Evolutionary conservation across 2,888 invertebrate species (phyloP).

Genomic region (Julus scandinavius): DNA sequence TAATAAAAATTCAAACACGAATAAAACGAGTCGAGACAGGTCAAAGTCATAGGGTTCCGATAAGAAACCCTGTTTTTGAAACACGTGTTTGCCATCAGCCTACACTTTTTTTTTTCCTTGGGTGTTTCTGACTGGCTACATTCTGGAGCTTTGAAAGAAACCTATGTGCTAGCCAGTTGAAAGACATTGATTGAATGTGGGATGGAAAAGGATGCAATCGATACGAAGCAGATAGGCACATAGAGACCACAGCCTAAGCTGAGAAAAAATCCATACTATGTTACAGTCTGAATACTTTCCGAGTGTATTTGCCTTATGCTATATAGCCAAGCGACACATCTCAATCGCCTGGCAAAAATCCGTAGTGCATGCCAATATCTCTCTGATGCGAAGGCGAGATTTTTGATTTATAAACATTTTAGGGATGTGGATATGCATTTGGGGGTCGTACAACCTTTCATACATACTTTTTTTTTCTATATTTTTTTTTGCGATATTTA

Average conservation of each 20-base stretch:
- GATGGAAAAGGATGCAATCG: neutral
- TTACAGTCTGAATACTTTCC: neutral
- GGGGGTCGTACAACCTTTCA: neutral
- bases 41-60: neutral
- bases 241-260: neutral
- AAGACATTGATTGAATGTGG: slow-evolving; percentile 42
- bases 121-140: neutral
- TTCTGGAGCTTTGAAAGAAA: neutral
- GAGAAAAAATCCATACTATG: neutral
- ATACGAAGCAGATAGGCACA: neutral
- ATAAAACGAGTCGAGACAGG: neutral
- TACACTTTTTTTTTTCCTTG: neutral
- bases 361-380: neutral
- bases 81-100: slow-evolving; percentile 30
- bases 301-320: slow-evolving; percentile 22
- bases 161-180: slow-evolving; percentile 22
- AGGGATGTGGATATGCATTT: neutral
- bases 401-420: slow-evolving; percentile 33
- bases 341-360: neutral
- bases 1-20: neutral
- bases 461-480: neutral
- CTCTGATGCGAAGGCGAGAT: neutral
- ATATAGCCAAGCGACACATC: neutral
- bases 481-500: neutral
- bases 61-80: slow-evolving; percentile 8